Evolutionary conservation across 2,113 vertebrate species (phyloP).

Genomic region (Campylomormyrus tamandua): DNA sequence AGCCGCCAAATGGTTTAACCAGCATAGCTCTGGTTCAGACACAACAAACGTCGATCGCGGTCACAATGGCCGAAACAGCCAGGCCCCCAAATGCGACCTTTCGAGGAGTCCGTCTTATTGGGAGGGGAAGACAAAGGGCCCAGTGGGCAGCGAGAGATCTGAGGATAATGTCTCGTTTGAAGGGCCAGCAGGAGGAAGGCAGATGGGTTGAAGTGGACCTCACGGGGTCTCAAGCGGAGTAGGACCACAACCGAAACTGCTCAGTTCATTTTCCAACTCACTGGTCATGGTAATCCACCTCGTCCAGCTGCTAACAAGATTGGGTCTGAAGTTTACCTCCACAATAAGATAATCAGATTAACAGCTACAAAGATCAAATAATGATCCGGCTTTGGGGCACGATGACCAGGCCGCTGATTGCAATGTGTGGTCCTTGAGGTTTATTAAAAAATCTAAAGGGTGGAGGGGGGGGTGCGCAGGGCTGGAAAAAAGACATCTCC

Average conservation of each 20-base stretch:
- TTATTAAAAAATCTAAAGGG: constrained; percentile 83
- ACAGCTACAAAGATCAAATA: constrained; percentile 99
- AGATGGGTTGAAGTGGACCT: constrained; percentile 82
- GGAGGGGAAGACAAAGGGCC: constrained; percentile 50
- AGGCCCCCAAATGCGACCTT: constrained; percentile 35
- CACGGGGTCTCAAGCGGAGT: constrained; percentile 84
- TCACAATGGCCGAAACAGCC: constrained; percentile 30
- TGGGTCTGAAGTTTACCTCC: constrained; percentile 99
- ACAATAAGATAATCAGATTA: constrained; percentile 99
- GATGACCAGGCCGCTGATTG: constrained; percentile 97
- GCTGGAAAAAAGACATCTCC: constrained; percentile 53
- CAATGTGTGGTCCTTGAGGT: constrained; percentile 98
- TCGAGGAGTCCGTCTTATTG: constrained; percentile 23
- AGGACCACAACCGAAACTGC: constrained; percentile 97
- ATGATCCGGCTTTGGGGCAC: constrained; percentile 99
- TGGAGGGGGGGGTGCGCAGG: constrained; percentile 59
- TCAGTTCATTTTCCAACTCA: constrained; percentile 99
- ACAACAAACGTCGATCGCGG: constrained; percentile 28
- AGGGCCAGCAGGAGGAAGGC: constrained; percentile 65
- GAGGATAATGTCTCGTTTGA: constrained; percentile 85
- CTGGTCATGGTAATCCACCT: constrained; percentile 95
- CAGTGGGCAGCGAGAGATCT: constrained; percentile 57
- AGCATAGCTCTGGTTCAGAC: constrained; percentile 42
- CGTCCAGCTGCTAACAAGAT: constrained; percentile 99
- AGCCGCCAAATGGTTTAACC: constrained; percentile 45